Base-by-base conservation (phyloP, 2,888 invertebrate genomes). In the Rhimphoctona megacephalus region DNA sequence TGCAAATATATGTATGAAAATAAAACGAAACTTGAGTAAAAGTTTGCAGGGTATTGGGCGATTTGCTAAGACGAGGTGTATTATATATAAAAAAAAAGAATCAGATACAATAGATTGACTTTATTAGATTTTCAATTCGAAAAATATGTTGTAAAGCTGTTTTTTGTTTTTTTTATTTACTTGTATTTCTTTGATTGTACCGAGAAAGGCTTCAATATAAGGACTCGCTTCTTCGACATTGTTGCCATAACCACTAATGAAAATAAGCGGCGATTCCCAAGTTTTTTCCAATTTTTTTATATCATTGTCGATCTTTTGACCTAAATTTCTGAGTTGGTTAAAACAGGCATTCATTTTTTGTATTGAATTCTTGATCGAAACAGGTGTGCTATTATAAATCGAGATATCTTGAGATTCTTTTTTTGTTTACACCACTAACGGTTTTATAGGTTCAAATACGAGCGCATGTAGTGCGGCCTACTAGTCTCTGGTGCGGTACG, bases 221-320 rank as follows among this genome's bases (percentile, higher is more conserved):
- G 46, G 66, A 33, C 61, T 54, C 1, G 78, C 74, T 14, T 87
- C 79, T 5, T 82, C 74, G 39, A 61, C n/a, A 61, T 72, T 72
- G 9, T 66, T 66, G 19, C 86, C 79, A 66, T 76, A 73, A 73
- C 86, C 81, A 14, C 83, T 49, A 11, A 87, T 81, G 0, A 86
- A 43, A 46, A 33, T 33, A 33, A 82, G 81, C 36, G 87, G 87
- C 39, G 70, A 66, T 43, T 76, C 76, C 84, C 84, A 86, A 5
- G 67, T 84, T 80, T 84, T 84, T 11, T 79, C 81, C 49, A 87
- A 72, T 57, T 82, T 57, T 52, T 82, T 33, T 43, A 74, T 79
- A 11, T 76, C 70, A 22, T 54, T 11, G 30, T 87, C 87, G 30
- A 86, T 74, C 11, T 36, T 70, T 66, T 64, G 33, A 7, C 64